Percentiles rank a stretch among this genome's conserved stretches.
These are phyloP conservation scores for Amyelois transitella DNA, from an alignment of 1,140 invertebrate species.

Conservation along the genomic window DNA sequence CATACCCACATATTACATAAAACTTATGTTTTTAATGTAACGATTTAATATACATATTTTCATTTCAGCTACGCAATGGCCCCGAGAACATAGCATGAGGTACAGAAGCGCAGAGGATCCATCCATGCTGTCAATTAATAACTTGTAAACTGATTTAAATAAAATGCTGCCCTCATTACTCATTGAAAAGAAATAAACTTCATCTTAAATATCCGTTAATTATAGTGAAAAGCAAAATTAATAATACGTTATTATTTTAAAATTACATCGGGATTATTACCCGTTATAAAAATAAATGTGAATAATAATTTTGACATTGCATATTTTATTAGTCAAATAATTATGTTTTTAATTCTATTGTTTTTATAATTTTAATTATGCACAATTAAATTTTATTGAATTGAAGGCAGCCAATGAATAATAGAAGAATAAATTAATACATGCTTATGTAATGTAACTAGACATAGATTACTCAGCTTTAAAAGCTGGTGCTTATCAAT, in stretches of 20 bases:
- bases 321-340: no score
- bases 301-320: no score
- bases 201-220: not conserved
- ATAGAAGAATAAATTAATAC: no score
- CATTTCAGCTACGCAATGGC: constrained; percentile 56
- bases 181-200: not conserved
- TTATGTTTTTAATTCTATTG: no score
- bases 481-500: not conserved
- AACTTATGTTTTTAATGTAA: not conserved
- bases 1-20: no score
- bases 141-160: not conserved
- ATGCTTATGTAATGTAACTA: no score
- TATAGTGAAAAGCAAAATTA: not conserved
- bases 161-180: no score
- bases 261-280: no score
- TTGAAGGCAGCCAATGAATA: no score
- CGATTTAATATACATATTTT: constrained; percentile 11
- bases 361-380: no score
- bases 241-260: not conserved
- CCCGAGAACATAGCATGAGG: constrained; percentile 56
- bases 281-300: no score
- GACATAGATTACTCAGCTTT: not conserved
- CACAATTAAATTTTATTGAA: no score
- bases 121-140: constrained; percentile 49
- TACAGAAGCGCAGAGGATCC: constrained; percentile 61